Evolutionary conservation across 2,888 invertebrate species (phyloP), one percentile per base, ranked within the genome.

Genomic region (Meloe dianella): DNA sequence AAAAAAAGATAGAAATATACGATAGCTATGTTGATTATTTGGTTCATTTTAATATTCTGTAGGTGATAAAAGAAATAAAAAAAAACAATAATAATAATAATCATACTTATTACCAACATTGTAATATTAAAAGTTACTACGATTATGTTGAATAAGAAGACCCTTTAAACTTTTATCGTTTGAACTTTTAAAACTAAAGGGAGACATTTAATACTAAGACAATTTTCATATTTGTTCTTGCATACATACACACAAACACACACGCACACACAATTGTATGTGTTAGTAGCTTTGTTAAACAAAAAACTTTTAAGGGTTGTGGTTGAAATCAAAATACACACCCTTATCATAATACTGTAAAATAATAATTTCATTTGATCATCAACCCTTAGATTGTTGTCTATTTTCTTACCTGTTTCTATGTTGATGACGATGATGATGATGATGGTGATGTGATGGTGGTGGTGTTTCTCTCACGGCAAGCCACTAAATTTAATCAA

Each of bases 401-500:
- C 38, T 38, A 38, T 38, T 38, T n/a, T 6, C n/a, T 38, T 38
- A 38, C 38, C 38, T n/a, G 38, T 38, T 38, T 38, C 38, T 38
- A 38, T 38, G 61, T 29, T 54, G 59, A 29, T 35, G 29, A 35
- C 32, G 0, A 38, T 38, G 35, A 32, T 32, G 32, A 17, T 20
- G 60, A 17, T 59, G n/a, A 7, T 57, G 10, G 24, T 30, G 22
- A 10, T 57, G 56, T 56, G 56, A 14, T 57, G 24, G n/a, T 63
- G 69, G 63, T 67, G 71, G 69, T 73, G 69, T 67, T 71, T 70
- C 71, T 69, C 71, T 69, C 73, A 69, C 72, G 67, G 70, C 73
- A 73, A 74, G 73, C 75, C 67, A 73, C 74, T 75, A 75, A 75
- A 75, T 74, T 75, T 75, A 74, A 74, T 75, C 73, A 75, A 74